Evolutionary conservation across 2,888 invertebrate species (phyloP).

Genomic region (Tridacna gigas): DNA sequence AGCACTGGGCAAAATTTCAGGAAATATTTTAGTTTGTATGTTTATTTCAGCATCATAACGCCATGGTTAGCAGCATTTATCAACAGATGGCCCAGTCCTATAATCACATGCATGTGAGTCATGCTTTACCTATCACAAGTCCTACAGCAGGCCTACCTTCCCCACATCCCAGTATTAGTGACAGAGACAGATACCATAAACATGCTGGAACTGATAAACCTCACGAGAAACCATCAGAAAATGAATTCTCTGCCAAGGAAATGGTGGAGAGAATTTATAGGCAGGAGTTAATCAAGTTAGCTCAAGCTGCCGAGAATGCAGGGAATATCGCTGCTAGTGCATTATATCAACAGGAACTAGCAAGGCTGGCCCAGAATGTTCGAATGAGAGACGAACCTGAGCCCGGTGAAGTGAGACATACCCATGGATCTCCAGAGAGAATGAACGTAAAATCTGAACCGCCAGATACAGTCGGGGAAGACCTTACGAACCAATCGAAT

Average conservation of each 20-base stretch:
- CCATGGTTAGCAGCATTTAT: constrained; percentile 83
- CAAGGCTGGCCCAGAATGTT: constrained; percentile 89
- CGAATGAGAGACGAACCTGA: constrained; percentile 89
- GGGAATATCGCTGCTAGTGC: constrained; percentile 87
- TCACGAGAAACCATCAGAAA: constrained; percentile 57
- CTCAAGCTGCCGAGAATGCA: constrained; percentile 87
- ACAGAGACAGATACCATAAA: constrained; percentile 47
- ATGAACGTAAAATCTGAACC: constrained; percentile 75
- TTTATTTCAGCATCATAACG: constrained; percentile 78
- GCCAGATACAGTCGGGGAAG: constrained; percentile 72
- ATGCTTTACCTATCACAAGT: constrained; percentile 47
- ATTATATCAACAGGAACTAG: constrained; percentile 96
- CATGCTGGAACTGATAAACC: constrained; percentile 45
- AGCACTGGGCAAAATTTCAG: too few species aligned
- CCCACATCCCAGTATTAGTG: constrained; percentile 26
- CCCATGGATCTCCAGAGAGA: constrained; percentile 62
- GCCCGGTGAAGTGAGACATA: constrained; percentile 66
- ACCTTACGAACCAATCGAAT: constrained; percentile 67
- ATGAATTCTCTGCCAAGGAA: constrained; percentile 89
- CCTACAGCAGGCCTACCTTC: constrained; percentile 32
- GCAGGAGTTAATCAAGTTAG: constrained; percentile 94
- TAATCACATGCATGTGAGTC: constrained; percentile 48
- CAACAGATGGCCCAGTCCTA: constrained; percentile 91
- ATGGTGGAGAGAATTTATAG: constrained; percentile 84
- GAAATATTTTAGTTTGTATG: not conserved